These are phyloP conservation scores for Lamellibrachia luymesi DNA, from an alignment of 1,140 invertebrate species.

Conservation along the genomic window DNA sequence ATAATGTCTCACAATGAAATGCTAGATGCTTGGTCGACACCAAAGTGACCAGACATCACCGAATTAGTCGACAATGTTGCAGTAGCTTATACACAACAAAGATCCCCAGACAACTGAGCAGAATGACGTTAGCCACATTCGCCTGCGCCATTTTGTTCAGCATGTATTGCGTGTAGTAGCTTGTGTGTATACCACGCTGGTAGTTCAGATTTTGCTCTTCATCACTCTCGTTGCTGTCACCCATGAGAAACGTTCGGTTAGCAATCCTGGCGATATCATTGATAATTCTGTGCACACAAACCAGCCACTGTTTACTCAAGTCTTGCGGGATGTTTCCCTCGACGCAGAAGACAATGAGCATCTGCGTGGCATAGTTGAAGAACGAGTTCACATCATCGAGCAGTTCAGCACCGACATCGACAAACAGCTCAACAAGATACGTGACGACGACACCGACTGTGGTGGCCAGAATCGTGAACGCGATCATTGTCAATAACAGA, in stretches of 20 bases:
- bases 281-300: neutral
- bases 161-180: neutral
- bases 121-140: neutral
- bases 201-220: neutral
- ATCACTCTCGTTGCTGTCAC: neutral
- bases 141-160: neutral
- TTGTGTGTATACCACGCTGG: neutral
- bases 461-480: neutral
- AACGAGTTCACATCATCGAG: neutral
- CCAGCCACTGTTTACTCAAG: neutral
- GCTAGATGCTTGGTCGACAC: neutral
- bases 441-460: slow-evolving; percentile 7
- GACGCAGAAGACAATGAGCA: neutral
- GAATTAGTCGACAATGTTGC: neutral
- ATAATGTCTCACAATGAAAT: neutral
- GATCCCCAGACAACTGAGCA: neutral
- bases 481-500: neutral
- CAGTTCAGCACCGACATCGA: neutral
- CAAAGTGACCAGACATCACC: neutral
- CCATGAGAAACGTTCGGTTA: neutral
- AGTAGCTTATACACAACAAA: neutral
- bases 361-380: neutral
- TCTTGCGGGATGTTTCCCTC: neutral
- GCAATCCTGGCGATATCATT: neutral
- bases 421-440: neutral